These are phyloP conservation scores for Solenodon paradoxus DNA, from an alignment of 2,113 vertebrate genomes.

Conservation along the genomic window DNA sequence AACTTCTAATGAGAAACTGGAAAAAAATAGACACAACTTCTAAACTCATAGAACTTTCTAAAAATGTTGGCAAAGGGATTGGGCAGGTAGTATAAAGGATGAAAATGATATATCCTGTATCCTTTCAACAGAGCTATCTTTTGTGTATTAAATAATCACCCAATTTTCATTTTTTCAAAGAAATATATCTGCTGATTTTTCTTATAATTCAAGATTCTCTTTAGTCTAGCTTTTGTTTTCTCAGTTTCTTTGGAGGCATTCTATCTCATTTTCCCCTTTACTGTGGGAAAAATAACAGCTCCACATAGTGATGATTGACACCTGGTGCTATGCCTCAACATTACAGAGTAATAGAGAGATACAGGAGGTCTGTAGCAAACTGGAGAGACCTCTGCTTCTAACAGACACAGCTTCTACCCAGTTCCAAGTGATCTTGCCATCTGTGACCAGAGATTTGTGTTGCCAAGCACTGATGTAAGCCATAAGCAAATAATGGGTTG, in stretches of 20 bases:
- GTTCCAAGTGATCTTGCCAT: background rate
- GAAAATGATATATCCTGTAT: background rate
- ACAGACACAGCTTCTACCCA: background rate
- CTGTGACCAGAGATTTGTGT: background rate
- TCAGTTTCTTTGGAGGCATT: background rate
- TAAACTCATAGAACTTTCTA: background rate
- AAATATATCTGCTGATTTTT: background rate
- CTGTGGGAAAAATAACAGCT: background rate
- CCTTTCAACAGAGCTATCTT: background rate
- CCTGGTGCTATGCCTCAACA: background rate
- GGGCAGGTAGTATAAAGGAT: background rate
- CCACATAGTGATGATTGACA: background rate
- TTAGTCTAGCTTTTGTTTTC: background rate
- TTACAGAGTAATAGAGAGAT: background rate
- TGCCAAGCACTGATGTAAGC: background rate
- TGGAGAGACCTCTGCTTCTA: background rate
- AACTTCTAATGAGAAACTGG: background rate
- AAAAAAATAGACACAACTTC: background rate
- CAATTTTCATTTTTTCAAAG: background rate
- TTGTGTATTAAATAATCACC: background rate
- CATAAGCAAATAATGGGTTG: background rate
- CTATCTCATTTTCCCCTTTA: background rate
- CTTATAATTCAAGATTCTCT: background rate
- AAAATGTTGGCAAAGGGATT: background rate
- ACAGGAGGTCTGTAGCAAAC: background rate